Evolutionary conservation across 2,888 invertebrate species (phyloP), one percentile per base, ranked within the genome.

Genomic region (Sturmia bella): DNA sequence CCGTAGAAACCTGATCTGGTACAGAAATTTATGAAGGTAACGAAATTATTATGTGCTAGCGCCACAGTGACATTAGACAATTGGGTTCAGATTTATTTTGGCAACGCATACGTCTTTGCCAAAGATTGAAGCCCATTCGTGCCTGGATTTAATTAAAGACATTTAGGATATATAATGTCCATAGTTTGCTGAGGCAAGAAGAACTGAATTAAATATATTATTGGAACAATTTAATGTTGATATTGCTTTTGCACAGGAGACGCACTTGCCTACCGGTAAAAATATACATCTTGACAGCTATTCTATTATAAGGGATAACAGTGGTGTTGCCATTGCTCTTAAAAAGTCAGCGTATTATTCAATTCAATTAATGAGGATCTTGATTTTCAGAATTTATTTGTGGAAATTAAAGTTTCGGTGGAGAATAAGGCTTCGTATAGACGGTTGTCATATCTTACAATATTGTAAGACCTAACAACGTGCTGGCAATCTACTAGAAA

Each of bases 151-250:
- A n/a, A n/a, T n/a, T n/a, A n/a, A n/a, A n/a, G n/a, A n/a, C n/a
- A 59, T 63, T 63, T 15, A 45, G 11, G 15, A 45, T 27, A 27
- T 61, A 24, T 61, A 61, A 27, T 43, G 61, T 4, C 63, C 63
- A 45, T 63, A 63, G 17, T 6, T 32, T 3, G 3, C 1, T 61
- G 5, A 11, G 45, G 61, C 1, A 17, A 37, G 56, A 12, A 59
- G 15, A 43, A 43, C 13, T 27, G 61, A 61, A 15, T 45, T 27
- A 9, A 43, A 3, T 13, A 24, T 13, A 1, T 19, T 61, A 61
- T 27, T 61, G 24, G 41, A 61, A 15, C 43, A 63, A 48, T 48
- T 63, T 48, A 45, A 50, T 9, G 39, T 50, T 64, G 19, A 50
- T 39, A 64, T 64, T 48, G 63, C 48, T 3, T 64, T 64, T 50